Percentiles rank a stretch among this genome's conserved stretches.
phyloP scores from a whole-genome alignment of 2,797 vertebrate species.

The Malacoctenus gilli region DNA sequence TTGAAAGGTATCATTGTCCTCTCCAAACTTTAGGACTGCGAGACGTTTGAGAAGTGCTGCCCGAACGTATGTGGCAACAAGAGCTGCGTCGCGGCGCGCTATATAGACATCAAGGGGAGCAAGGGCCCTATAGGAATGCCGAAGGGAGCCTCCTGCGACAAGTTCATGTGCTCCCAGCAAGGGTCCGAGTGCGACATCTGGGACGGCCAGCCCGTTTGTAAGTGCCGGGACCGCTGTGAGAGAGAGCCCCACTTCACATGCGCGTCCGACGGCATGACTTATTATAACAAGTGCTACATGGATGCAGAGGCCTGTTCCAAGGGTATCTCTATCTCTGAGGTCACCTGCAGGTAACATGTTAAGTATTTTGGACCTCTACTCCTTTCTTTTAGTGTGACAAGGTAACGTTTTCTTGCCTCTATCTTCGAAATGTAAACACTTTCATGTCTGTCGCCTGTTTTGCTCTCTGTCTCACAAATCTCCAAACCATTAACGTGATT shows the following conservation, averaged over 20 bases:
- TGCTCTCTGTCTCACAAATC: not conserved
- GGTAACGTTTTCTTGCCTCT: constrained; percentile 50
- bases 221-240: constrained; percentile 96
- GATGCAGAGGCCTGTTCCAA: constrained; percentile 97
- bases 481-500: too few relatives aligned
- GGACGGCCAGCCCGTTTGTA: constrained; percentile 97
- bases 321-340: constrained; percentile 90
- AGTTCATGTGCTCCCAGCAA: constrained; percentile 97
- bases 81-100: constrained; percentile 95
- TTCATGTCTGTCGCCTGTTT: not conserved
- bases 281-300: constrained; percentile 99
- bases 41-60: constrained; percentile 97
- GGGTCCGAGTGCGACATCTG: constrained; percentile 98
- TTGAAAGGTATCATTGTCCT: constrained; percentile 9
- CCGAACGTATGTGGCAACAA: constrained; percentile 95
- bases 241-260: constrained; percentile 97
- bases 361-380: constrained; percentile 72
- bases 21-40: constrained; percentile 87
- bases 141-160: constrained; percentile 92
- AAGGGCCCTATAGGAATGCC: constrained; percentile 95
- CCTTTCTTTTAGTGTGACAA: constrained; percentile 46
- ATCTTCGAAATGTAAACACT: not conserved
- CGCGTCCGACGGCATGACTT: constrained; percentile 97
- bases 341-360: constrained; percentile 90
- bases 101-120: constrained; percentile 91